Percentiles rank a stretch among this genome's conserved stretches.
These are phyloP conservation scores for Hystrix brachyura DNA, from an alignment of 2,113 vertebrate genomes.

Conservation along the genomic window DNA sequence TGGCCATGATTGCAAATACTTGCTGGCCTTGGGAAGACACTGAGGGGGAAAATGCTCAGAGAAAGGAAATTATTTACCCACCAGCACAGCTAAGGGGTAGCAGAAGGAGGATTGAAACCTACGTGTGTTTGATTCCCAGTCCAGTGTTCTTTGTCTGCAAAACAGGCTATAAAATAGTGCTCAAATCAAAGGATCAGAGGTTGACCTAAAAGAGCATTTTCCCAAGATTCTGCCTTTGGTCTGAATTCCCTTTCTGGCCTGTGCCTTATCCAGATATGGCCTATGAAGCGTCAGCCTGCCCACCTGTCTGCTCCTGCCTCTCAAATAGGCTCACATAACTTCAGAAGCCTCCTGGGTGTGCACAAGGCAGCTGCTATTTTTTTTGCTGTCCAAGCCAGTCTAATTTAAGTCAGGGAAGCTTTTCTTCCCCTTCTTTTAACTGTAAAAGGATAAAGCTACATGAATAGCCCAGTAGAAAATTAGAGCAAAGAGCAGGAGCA, in stretches of 20 bases:
- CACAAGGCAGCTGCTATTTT: background rate
- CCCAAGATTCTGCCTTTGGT: background rate
- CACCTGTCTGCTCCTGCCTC: background rate
- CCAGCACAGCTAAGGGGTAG: background rate
- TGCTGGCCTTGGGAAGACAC: background rate
- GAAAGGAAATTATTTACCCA: background rate
- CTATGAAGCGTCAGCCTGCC: background rate
- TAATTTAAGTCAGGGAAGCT: background rate
- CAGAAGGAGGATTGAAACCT: background rate
- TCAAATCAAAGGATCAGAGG: background rate
- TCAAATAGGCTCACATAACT: background rate
- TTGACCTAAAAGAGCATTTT: slow-evolving; percentile 17
- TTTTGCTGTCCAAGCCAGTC: background rate
- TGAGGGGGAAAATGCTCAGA: background rate
- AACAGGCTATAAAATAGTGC: background rate
- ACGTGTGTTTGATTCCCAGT: background rate
- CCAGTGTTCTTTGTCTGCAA: background rate
- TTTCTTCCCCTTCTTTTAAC: background rate
- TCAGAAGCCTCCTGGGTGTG: background rate
- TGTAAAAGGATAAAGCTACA: background rate
- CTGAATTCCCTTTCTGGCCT: background rate
- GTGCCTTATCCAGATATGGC: background rate
- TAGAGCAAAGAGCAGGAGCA: background rate
- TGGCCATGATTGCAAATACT: background rate
- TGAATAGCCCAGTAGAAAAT: background rate